A percentile compares a stretch with the other conserved stretches of the same genome.
Evolutionary conservation across 2,797 vertebrate species (phyloP).

Genomic region (Phylloscopus collybita): DNA sequence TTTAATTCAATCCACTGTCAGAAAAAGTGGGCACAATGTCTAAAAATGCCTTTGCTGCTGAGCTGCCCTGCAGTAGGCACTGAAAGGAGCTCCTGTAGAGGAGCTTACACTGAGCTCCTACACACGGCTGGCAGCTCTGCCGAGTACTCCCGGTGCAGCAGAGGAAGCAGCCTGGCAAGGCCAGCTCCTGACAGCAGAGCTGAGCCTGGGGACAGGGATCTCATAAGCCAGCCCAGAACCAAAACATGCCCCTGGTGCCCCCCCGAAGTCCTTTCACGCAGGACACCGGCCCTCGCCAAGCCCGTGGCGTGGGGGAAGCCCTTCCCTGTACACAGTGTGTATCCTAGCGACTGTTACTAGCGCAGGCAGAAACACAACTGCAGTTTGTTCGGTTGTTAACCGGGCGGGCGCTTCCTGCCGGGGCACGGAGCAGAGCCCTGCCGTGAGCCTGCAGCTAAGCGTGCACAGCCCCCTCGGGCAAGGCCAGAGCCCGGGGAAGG

Average conservation of each 20-base stretch:
- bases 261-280: neutral
- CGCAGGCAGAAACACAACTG: neutral
- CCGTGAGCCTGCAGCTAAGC: neutral
- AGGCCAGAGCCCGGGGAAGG: rapidly evolving
- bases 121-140: neutral
- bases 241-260: neutral
- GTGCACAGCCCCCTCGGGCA: rapidly evolving
- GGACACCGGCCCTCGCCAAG: neutral
- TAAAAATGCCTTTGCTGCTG: rapidly evolving
- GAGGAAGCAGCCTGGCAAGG: neutral
- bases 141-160: rapidly evolving
- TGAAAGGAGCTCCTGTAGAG: rapidly evolving
- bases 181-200: neutral
- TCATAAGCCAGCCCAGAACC: rapidly evolving
- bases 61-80: neutral
- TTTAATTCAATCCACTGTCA: neutral
- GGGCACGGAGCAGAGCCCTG: neutral
- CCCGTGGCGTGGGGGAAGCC: rapidly evolving
- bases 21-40: neutral
- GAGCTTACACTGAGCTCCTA: neutral
- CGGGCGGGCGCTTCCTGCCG: neutral
- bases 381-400: neutral
- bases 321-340: neutral
- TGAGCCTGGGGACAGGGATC: rapidly evolving
- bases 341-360: neutral